Percentiles rank a stretch among this genome's conserved stretches.
phyloP scores from a whole-genome alignment of 2,888 invertebrate genomes.

The Phyllotreta striolata region DNA sequence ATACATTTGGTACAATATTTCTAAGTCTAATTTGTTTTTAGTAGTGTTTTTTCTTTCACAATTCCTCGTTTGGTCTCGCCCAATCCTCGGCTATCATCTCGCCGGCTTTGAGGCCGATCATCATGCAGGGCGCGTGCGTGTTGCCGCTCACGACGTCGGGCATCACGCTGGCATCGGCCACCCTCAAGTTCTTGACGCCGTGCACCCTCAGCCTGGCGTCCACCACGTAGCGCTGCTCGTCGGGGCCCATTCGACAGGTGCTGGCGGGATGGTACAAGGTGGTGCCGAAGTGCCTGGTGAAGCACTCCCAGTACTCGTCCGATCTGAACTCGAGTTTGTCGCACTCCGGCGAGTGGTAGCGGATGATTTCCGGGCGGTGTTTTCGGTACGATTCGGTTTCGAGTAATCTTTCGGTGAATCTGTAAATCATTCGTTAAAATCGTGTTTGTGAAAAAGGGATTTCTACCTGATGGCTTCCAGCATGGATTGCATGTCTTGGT shows the following conservation, averaged over 20 bases:
- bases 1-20: too few relatives aligned
- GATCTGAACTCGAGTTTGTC: constrained; percentile 55
- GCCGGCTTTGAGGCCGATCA: constrained; percentile 63
- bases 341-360: constrained; percentile 61
- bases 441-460: background rate
- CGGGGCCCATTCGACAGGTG: constrained; percentile 39
- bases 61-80: constrained; percentile 48
- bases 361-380: constrained; percentile 52
- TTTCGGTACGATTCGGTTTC: constrained; percentile 59
- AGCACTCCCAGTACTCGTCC: constrained; percentile 65
- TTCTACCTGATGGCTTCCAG: constrained; percentile 61
- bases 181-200: constrained; percentile 72
- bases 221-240: constrained; percentile 70
- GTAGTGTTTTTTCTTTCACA: constrained; percentile 37
- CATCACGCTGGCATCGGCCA: constrained; percentile 84
- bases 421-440: background rate
- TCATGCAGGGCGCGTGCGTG: constrained; percentile 63
- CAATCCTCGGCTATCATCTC: constrained; percentile 60
- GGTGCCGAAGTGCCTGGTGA: constrained; percentile 50
- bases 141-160: constrained; percentile 71
- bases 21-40: too few relatives aligned
- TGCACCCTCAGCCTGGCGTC: constrained; percentile 71
- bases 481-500: constrained; percentile 63
- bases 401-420: constrained; percentile 57
- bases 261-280: constrained; percentile 51